These are phyloP conservation scores for Symphodus melops DNA, from an alignment of 2,113 vertebrate species.

Conservation along the genomic window DNA sequence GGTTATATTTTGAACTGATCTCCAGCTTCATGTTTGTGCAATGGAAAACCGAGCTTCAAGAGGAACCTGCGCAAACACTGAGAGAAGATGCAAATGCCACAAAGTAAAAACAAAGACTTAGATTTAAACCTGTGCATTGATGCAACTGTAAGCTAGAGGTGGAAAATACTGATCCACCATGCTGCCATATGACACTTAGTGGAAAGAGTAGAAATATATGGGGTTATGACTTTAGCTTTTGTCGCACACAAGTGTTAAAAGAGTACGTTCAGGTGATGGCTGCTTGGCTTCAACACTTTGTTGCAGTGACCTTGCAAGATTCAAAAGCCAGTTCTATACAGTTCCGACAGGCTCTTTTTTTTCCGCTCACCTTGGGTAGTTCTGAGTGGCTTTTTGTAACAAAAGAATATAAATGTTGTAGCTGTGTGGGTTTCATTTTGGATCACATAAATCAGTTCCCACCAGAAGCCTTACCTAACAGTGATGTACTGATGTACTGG, in stretches of 20 bases:
- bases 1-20: not conserved
- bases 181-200: slow-evolving; percentile 9
- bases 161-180: slow-evolving; percentile 2
- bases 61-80: slow-evolving; percentile 13
- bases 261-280: slow-evolving; percentile 3
- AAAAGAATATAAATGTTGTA: not conserved
- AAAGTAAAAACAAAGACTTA: slow-evolving; percentile 21
- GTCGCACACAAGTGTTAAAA: not conserved
- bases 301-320: slow-evolving; percentile 24
- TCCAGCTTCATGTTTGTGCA: slow-evolving; percentile 15
- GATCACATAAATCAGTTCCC: not conserved
- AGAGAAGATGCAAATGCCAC: slow-evolving; percentile 44
- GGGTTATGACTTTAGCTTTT: not conserved
- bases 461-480: no score
- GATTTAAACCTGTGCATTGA: slow-evolving; percentile 40
- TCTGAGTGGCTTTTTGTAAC: not conserved
- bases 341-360: slow-evolving; percentile 17
- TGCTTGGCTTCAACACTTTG: slow-evolving; percentile 1
- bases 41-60: slow-evolving; percentile 18
- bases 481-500: no score
- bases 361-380: not conserved
- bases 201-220: not conserved
- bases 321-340: slow-evolving; percentile 7
- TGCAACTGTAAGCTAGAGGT: slow-evolving; percentile 18
- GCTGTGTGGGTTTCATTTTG: not conserved